Conservation (phyloP, 2,888 invertebrate genomes). For the Arge pagana region DNA sequence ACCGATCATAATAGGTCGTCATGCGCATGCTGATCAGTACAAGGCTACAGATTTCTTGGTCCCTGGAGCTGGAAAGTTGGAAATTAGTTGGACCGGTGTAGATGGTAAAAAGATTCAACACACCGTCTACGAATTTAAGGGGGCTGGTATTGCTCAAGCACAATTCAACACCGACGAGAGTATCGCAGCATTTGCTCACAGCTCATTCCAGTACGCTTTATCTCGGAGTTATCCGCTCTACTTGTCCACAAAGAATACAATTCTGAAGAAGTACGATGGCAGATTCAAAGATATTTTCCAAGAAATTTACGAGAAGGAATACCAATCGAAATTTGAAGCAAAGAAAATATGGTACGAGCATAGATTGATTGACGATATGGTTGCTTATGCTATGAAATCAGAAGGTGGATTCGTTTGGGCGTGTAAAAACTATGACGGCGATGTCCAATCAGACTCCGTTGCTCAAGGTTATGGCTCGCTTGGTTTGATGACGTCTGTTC, state of each 20-base stretch:
- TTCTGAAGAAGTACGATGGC: slow-evolving; percentile 94
- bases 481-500: slow-evolving; percentile 97
- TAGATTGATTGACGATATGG: slow-evolving; percentile 98
- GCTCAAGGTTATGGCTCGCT: slow-evolving; percentile 96
- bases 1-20: slow-evolving; percentile 97
- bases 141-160: slow-evolving; percentile 88
- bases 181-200: slow-evolving; percentile 92
- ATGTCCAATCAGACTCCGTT: slow-evolving; percentile 97
- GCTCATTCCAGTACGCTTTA: slow-evolving; percentile 90
- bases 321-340: slow-evolving; percentile 82
- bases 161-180: slow-evolving; percentile 98
- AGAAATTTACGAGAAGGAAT: slow-evolving; percentile 88
- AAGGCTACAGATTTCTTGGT: slow-evolving; percentile 97
- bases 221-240: slow-evolving; percentile 86
- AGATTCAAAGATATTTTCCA: slow-evolving; percentile 97
- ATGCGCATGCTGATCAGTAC: slow-evolving; percentile 97
- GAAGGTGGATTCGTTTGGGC: slow-evolving; percentile 99
- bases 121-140: slow-evolving; percentile 83
- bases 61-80: slow-evolving; percentile 86
- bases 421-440: slow-evolving; percentile 99
- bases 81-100: slow-evolving; percentile 78
- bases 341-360: slow-evolving; percentile 97
- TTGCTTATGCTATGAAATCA: slow-evolving; percentile 96
- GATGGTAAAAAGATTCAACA: slow-evolving; percentile 69
- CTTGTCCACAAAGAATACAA: slow-evolving; percentile 96